These are phyloP conservation scores for Capitella teleta DNA, from an alignment of 1,140 invertebrate species.

Conservation along the genomic window DNA sequence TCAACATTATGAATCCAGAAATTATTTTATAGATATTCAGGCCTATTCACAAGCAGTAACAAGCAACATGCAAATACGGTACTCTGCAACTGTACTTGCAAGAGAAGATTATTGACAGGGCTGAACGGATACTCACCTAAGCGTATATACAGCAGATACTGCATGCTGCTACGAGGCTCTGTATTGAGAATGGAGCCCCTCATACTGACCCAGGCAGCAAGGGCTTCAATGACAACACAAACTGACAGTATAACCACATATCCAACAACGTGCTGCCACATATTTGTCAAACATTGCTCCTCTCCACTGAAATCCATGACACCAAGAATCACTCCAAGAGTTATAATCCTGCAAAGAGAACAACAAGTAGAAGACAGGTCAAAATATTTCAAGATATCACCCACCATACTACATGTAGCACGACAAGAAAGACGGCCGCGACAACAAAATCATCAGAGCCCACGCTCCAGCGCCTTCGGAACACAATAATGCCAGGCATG, in stretches of 20 bases:
- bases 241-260: conserved; percentile 58
- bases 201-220: conserved; percentile 63
- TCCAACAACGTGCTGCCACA: conserved; percentile 60
- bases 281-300: conserved; percentile 29
- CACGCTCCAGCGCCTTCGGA: conserved; percentile 72
- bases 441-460: conserved; percentile 81
- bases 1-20: too few relatives aligned
- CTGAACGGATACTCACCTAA: conserved; percentile 50
- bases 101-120: too few relatives aligned
- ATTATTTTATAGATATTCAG: too few relatives aligned
- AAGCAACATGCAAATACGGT: too few relatives aligned
- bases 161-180: conserved; percentile 59
- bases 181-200: conserved; percentile 72
- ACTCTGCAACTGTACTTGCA: too few relatives aligned
- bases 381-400: conserved; percentile 14
- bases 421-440: conserved; percentile 62
- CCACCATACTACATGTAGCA: conserved; percentile 69
- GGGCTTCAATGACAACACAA: conserved; percentile 59
- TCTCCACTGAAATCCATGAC: conserved; percentile 48
- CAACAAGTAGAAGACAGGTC: background rate
- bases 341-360: background rate
- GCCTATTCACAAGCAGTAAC: too few relatives aligned
- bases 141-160: conserved; percentile 69
- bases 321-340: background rate
- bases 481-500: conserved; percentile 79